These are phyloP conservation scores for Spilarctia lutea DNA, from an alignment of 2,888 invertebrate species.

Conservation along the genomic window DNA sequence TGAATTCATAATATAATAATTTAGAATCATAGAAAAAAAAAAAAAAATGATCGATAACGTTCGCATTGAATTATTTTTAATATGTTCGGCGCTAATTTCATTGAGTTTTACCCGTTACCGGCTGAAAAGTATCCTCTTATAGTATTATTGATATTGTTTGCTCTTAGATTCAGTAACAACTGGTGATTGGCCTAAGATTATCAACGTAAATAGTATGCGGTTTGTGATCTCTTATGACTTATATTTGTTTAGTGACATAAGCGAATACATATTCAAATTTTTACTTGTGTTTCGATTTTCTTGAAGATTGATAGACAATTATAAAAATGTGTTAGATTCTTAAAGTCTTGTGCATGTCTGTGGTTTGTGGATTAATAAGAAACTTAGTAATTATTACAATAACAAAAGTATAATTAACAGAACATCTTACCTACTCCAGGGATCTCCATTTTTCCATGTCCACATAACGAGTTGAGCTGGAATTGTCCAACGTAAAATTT, in stretches of 20 bases:
- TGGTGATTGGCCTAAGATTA: background rate
- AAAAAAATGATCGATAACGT: background rate
- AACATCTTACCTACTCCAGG: conserved; percentile 84
- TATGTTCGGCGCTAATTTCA: background rate
- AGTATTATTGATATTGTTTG: background rate
- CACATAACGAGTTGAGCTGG: conserved; percentile 90
- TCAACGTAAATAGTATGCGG: background rate
- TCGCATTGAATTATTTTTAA: background rate
- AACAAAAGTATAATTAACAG: background rate
- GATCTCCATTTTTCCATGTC: conserved; percentile 90
- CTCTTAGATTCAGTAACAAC: background rate
- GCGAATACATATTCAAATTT: background rate
- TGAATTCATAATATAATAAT: background rate
- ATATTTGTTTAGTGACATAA: background rate
- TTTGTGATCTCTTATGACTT: background rate
- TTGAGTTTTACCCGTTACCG: background rate
- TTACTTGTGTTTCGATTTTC: background rate
- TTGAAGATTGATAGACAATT: background rate
- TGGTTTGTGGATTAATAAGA: background rate
- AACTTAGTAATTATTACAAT: background rate
- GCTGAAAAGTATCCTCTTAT: background rate
- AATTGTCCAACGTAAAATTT: conserved; percentile 93
- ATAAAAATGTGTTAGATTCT: background rate
- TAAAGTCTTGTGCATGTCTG: background rate
- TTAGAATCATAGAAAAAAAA: background rate